A percentile compares a stretch with the other conserved stretches of the same genome.
Conservation (phyloP, 2,797 vertebrate species). For the Characodon lateralis region DNA sequence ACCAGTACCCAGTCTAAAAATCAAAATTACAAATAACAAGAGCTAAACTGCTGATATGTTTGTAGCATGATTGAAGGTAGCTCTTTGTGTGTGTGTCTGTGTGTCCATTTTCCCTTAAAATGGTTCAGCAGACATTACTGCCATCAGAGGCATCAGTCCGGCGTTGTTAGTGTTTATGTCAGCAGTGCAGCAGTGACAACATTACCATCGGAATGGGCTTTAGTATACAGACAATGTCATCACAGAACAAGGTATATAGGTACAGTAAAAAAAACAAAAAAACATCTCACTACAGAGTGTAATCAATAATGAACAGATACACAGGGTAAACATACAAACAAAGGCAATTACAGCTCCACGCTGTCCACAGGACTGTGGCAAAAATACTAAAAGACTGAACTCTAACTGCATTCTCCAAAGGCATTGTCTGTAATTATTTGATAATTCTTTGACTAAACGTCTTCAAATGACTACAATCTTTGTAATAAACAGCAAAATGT, state of each 20-base stretch:
- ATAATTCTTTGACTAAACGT: slow-evolving; percentile 59
- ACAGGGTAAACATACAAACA: slow-evolving; percentile 82
- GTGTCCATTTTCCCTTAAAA: slow-evolving; percentile 65
- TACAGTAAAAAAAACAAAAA: slow-evolving; percentile 88
- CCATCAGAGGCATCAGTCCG: slow-evolving; percentile 74
- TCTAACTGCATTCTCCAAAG: slow-evolving; percentile 65
- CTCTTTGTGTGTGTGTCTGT: slow-evolving; percentile 47
- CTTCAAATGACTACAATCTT: slow-evolving; percentile 53
- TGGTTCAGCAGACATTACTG: slow-evolving; percentile 68
- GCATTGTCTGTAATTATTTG: slow-evolving; percentile 60
- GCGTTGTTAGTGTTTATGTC: slow-evolving; percentile 82
- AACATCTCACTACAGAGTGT: slow-evolving; percentile 87
- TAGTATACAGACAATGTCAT: slow-evolving; percentile 88
- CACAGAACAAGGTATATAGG: slow-evolving; percentile 88
- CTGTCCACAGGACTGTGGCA: slow-evolving; percentile 89
- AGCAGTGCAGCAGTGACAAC: slow-evolving; percentile 93
- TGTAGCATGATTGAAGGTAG: slow-evolving; percentile 84
- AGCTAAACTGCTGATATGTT: slow-evolving; percentile 94
- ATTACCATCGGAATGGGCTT: slow-evolving; percentile 87
- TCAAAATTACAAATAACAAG: slow-evolving; percentile 82
- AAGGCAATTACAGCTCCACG: slow-evolving; percentile 86
- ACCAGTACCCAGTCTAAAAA: slow-evolving; percentile 97
- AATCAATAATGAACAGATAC: slow-evolving; percentile 90
- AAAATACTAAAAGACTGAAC: slow-evolving; percentile 69
- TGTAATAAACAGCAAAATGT: slow-evolving; percentile 55